Conservation (phyloP, 2,797 vertebrate species). For the Alcedo atthis region DNA sequence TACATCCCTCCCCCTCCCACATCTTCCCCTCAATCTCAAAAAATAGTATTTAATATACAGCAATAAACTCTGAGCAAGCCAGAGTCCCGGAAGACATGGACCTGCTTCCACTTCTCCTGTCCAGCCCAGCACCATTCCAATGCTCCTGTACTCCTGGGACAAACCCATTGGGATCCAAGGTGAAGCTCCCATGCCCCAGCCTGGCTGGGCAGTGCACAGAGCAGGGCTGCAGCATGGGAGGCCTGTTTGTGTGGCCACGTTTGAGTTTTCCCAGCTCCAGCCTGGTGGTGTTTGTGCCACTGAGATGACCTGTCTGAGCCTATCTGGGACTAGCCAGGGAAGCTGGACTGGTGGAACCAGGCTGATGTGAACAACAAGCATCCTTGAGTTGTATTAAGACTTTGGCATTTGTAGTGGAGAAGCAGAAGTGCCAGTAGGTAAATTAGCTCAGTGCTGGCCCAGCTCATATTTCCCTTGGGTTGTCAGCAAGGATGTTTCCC, state of each 20-base stretch:
- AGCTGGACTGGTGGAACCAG: conserved; percentile 50
- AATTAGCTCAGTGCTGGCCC: conserved; percentile 35
- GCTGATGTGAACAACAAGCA: background rate
- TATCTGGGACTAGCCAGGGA: background rate
- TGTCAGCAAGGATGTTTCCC: conserved; percentile 17
- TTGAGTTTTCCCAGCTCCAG: background rate
- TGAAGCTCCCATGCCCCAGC: background rate
- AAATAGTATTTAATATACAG: conserved; percentile 63
- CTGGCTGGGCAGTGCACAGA: background rate
- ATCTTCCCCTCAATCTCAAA: conserved; percentile 32
- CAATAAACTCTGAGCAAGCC: conserved; percentile 62
- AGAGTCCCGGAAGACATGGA: conserved; percentile 62
- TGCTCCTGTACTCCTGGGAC: background rate
- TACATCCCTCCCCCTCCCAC: background rate
- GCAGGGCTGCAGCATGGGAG: background rate
- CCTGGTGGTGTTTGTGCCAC: background rate
- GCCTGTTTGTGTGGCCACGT: rapidly evolving
- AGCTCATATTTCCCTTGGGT: background rate
- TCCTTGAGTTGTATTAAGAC: conserved; percentile 42
- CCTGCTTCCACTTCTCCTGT: conserved; percentile 2
- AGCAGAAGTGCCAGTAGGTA: conserved; percentile 39
- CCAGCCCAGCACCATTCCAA: background rate
- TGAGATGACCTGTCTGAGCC: background rate
- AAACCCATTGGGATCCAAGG: background rate
- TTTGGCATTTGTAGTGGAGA: conserved; percentile 48